Evolutionary conservation across 1,140 invertebrate species (phyloP), one percentile per base, ranked within the genome.

Genomic region (Steinernema feltiae): DNA sequence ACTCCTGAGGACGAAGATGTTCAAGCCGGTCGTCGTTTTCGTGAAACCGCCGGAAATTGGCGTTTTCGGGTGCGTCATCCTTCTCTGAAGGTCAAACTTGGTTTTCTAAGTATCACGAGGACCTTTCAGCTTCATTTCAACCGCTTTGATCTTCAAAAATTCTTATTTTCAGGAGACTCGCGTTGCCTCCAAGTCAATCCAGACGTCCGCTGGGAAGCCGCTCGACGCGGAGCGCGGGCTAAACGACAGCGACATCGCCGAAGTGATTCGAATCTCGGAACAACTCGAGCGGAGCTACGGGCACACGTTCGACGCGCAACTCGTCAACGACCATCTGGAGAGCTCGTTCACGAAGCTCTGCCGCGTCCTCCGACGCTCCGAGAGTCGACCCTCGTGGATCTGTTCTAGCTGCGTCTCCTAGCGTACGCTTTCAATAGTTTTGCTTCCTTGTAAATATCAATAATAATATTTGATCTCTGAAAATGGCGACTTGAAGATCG

Each of bases 301-400:
- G 1, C 96, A 98, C 87, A 92, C 93, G 83, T 97, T 97, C 87
- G 96, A 99, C 87, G 92, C 93, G 82, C 91, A 92, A 71, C 92
- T 98, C 27, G 90, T 96, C 0, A 98, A 98, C 85, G 92, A 91
- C 24, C 93, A 97, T 83, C 88, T 98, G 69, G 90, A 92, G 0
- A 89, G 90, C 69, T 93, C 95, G 30, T 94, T 97, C 82, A 91
- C 93, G 79, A 92, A 94, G 83, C 90, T 99, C 1, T 88, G 95
- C 1, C 89, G 90, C 78, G 91, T 92, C 63, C 92, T 93, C 0
- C 92, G 92, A 87, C 90, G 91, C 82, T 91, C 97, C 21, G 94
- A 98, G 87, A 92, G 91, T 1, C 94, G 97, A 86, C 94, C 95
- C 12, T 90, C 95, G 18, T 99, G 96, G 96, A 94, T 98, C n/a